Base-by-base conservation (phyloP, 2,113 vertebrate species). In the Chaetorhynchus papuensis region DNA sequence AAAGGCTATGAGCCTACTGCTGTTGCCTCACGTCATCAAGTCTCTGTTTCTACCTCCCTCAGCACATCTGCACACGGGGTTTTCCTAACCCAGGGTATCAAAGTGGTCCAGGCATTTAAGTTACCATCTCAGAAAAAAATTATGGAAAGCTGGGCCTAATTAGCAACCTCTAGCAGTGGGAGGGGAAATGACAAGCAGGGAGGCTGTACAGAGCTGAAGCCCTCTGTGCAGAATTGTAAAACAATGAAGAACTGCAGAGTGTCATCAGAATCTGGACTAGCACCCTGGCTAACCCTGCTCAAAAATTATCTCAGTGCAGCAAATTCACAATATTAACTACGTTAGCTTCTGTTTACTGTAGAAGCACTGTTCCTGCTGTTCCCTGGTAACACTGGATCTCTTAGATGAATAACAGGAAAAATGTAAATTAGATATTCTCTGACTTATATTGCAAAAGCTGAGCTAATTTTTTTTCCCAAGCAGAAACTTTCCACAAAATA, bases 21-120 rank as follows among this genome's bases (percentile, higher is more conserved):
- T 3, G 0, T 8, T 90, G 13, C 24, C 39, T 93, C 27, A 37
- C 0, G 0, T 15, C 35, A 17, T 50, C 41, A 60, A 35, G 20
- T 54, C 7, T 35, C 28, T 57, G 10, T 49, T 89, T 74, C 63
- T 53, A 22, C 7, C 9, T 60, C 35, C 10, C 17, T 24, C 37
- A 41, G 15, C 15, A 10, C 60, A 18, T 16, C 31, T 53, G 22
- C 2, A 3, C 16, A 16, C 0, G 2, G 52, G 6, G 6, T 28
- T 83, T 35, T 79, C 39, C 19, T 61, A 47, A 76, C 5, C 3
- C 8, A 27, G 27, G 17, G 23, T 41, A 15, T n/a, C 17, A 54
- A 57, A 74, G 45, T 18, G 10, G 80, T 20, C 8, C 15, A 64
- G 31, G 9, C 4, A 37, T 64, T 83, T 50, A 49, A 57, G 7